Evolutionary conservation across 2,888 invertebrate genomes (phyloP), one percentile per base, ranked within the genome.

Genomic region (Spisula subtruncata): DNA sequence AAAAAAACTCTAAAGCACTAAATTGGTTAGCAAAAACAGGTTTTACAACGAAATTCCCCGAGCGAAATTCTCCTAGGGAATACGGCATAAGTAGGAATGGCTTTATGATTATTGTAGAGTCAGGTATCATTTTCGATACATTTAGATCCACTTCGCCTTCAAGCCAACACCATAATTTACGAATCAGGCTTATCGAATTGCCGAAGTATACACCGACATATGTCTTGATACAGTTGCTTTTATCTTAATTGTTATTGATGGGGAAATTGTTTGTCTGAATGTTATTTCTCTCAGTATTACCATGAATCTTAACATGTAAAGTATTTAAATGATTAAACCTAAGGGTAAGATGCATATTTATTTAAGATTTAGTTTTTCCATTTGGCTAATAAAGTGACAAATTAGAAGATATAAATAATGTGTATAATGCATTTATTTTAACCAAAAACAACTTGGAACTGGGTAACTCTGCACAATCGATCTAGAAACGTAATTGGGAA

Each of bases 191-290:
- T 75, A 75, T 51, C 75, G 66, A 48, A 75, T 75, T 71, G 75
- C 75, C 16, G 18, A 75, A n/a, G 71, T 84, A 32, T 84, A 75
- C 48, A 51, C 32, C 75, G 75, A 75, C 84, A 75, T 84, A 84
- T 75, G 84, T 84, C 75, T 51, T 75, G 71, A 75, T 84, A 84
- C 48, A 8, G 84, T 32, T 75, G 18, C 75, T 66, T 84, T 51
- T 75, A 51, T 75, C 75, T 48, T 71, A 84, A 84, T 75, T 75
- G 51, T 14, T 84, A 84, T 84, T 84, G 84, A 75, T 84, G 51
- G 75, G 51, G 46, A 32, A 25, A 66, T 75, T 75, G 75, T 16
- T 75, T 75, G 75, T 75, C 75, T 75, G 35, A 32, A 75, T 10
- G 32, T n/a, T 66, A 8, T 66, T 25, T 25, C 25, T 66, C 12